Base-by-base conservation (phyloP, 1,140 invertebrate genomes). In the Steinernema khuongi region DNA sequence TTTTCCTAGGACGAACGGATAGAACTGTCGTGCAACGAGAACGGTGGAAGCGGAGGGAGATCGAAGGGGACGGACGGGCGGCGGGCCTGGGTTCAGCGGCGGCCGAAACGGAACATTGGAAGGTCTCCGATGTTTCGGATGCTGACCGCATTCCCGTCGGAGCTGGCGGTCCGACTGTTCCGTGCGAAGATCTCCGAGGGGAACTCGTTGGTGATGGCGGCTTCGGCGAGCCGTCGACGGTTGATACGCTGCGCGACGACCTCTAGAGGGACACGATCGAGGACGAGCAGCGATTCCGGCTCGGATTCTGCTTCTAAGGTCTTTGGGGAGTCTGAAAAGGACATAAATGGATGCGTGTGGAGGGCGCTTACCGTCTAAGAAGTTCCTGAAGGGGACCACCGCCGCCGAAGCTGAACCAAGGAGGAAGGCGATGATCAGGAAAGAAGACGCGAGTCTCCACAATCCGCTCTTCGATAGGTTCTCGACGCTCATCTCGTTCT, bases 41-140 rank as follows among this genome's bases (percentile, higher is more conserved):
- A n/a, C 50, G 50, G 4, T 60, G 50, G 50, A 17, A 2, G 7
- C 26, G 50, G 50, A 60, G 19, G 50, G 50, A 60, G 7, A 60
- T 60, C 50, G 50, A 22, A 60, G 50, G 14, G 50, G 7, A n/a
- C 36, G 36, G 36, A 60, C n/a, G n/a, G n/a, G n/a, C n/a, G n/a
- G n/a, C n/a, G n/a, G n/a, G n/a, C n/a, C n/a, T n/a, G n/a, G n/a
- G n/a, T 14, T 60, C 50, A 60, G 50, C 50, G 50, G 50, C 50
- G 50, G 19, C 50, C 50, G 50, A 60, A 60, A 4, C 50, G 50
- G 22, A 60, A 60, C 50, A 60, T 60, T 4, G 50, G 50, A 22
- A 60, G 50, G 50, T 60, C 50, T n/a, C 50, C 50, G 50, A 60
- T 60, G 50, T 60, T 60, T 11, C 50, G 50, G 50, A 60, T 60